These are phyloP conservation scores for Stratiomys singularior DNA, from an alignment of 2,888 invertebrate species.

Conservation along the genomic window DNA sequence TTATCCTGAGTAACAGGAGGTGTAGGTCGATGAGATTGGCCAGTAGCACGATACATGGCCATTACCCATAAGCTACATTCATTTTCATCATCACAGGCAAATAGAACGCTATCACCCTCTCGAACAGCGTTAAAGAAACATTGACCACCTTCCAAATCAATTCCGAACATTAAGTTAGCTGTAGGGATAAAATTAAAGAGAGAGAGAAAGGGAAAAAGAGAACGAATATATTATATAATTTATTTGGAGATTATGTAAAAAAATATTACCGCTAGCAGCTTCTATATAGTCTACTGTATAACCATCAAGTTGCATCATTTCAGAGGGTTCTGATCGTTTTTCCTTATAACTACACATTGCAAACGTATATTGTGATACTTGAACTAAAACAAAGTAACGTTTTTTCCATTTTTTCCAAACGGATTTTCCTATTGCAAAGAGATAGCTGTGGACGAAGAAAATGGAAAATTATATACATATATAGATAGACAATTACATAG, in stretches of 20 bases:
- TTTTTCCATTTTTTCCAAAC: conserved; percentile 99
- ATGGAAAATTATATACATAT: too few relatives aligned
- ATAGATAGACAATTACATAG: too few relatives aligned
- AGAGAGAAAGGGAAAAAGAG: neutral
- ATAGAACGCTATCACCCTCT: conserved; percentile 96
- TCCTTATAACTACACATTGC: conserved; percentile 99
- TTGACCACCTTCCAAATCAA: conserved; percentile 92
- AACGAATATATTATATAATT: neutral
- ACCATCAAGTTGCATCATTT: conserved; percentile 99
- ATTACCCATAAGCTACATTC: conserved; percentile 99
- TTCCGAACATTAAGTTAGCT: conserved; percentile 93
- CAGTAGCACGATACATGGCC: conserved; percentile 99
- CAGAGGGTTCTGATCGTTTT: conserved; percentile 98
- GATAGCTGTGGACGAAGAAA: conserved; percentile 69
- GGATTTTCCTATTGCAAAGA: conserved; percentile 93
- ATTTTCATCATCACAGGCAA: conserved; percentile 96
- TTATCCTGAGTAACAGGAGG: conserved; percentile 90
- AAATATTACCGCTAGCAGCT: conserved; percentile 84
- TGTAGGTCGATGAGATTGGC: conserved; percentile 98
- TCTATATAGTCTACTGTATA: conserved; percentile 99
- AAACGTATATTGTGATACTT: conserved; percentile 99
- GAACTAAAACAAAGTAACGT: conserved; percentile 96
- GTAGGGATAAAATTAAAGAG: conserved; percentile 56
- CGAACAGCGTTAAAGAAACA: conserved; percentile 98
- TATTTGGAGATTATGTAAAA: neutral